phyloP scores from a whole-genome alignment of 2,888 invertebrate genomes.

The Apamea anceps region DNA sequence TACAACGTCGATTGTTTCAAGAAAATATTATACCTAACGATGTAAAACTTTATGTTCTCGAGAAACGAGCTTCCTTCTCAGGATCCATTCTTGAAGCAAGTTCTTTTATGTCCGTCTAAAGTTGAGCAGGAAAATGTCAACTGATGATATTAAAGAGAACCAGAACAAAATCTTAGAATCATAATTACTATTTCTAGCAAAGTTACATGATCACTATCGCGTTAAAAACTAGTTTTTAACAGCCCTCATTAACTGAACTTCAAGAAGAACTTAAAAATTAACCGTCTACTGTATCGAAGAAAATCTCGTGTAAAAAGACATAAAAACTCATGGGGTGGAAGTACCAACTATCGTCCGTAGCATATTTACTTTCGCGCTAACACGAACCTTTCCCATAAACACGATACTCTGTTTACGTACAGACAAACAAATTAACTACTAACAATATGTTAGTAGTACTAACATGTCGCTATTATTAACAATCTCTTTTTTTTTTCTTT shows the following conservation, averaged over 20 bases:
- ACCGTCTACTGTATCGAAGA: conserved; percentile 52
- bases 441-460: conserved; percentile 66
- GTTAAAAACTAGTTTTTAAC: conserved; percentile 50
- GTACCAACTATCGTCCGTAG: conserved; percentile 44
- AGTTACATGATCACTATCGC: conserved; percentile 48
- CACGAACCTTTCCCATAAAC: conserved; percentile 58
- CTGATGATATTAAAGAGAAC: neutral
- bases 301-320: conserved; percentile 52
- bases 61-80: conserved; percentile 12
- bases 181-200: conserved; percentile 38
- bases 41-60: conserved; percentile 24
- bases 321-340: conserved; percentile 55
- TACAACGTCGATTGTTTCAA: conserved; percentile 28
- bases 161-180: conserved; percentile 28
- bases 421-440: conserved; percentile 72
- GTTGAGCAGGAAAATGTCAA: conserved; percentile 35
- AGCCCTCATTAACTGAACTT: conserved; percentile 57
- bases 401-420: conserved; percentile 61
- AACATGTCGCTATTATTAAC: conserved; percentile 67
- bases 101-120: conserved; percentile 26
- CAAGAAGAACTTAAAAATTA: conserved; percentile 52
- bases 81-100: conserved; percentile 14
- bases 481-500: conserved; percentile 73
- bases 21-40: conserved; percentile 15
- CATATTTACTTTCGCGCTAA: conserved; percentile 58